These are phyloP conservation scores for Plutomurus gul DNA, from an alignment of 1,140 invertebrate genomes.

Conservation along the genomic window DNA sequence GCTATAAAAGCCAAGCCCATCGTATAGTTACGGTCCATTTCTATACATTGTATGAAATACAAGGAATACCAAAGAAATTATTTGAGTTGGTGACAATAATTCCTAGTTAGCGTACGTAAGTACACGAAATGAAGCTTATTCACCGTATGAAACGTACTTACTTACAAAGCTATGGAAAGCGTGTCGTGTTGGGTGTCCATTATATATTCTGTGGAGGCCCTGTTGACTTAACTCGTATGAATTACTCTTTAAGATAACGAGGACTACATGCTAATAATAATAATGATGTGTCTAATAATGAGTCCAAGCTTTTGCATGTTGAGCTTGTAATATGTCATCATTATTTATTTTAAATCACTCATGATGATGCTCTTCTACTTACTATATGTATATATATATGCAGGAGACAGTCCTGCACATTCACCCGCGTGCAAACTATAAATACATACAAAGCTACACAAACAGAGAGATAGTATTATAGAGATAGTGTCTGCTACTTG, in stretches of 20 bases:
- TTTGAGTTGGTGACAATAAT: not conserved
- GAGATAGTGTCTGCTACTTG: not conserved
- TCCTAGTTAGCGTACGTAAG: not conserved
- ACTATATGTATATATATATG: too few relatives aligned
- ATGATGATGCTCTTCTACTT: not conserved
- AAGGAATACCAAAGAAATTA: not conserved
- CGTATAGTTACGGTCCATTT: not conserved
- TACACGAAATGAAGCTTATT: not conserved
- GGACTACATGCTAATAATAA: not conserved
- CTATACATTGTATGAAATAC: not conserved
- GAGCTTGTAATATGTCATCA: not conserved
- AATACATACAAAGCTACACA: not conserved
- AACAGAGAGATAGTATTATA: not conserved
- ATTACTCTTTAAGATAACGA: not conserved
- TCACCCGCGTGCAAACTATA: not conserved
- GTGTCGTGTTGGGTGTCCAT: not conserved
- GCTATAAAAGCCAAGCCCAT: conserved; percentile 19
- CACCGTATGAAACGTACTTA: not conserved
- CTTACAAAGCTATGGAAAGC: not conserved
- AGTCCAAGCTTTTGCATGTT: not conserved
- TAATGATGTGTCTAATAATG: not conserved
- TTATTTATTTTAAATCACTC: conserved; percentile 17
- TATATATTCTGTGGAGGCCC: not conserved
- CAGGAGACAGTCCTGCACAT: not conserved
- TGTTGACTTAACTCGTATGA: not conserved